Evolutionary conservation across 2,888 invertebrate genomes (phyloP).

Genomic region (Trissonchulus latispiculum): DNA sequence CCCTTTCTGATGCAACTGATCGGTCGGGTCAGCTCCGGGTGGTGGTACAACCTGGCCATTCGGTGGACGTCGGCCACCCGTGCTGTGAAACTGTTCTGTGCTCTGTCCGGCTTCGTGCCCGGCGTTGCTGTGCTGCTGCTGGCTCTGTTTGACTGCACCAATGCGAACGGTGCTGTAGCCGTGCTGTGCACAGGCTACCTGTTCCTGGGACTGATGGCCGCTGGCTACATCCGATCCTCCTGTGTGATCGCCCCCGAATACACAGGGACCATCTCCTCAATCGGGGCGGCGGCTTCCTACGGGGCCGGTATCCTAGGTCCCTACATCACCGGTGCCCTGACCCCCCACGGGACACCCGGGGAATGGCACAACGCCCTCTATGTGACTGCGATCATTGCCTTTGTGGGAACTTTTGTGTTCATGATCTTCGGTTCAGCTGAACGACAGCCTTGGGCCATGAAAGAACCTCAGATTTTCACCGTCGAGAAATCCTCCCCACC

Average conservation of each 20-base stretch:
- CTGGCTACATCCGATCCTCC: neutral
- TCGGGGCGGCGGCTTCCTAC: neutral
- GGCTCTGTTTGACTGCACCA: neutral
- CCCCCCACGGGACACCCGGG: neutral
- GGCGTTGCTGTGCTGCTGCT: neutral
- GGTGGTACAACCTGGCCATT: neutral
- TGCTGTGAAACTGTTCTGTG: neutral
- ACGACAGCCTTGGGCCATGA: neutral
- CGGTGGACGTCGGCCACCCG: neutral
- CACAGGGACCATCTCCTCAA: neutral
- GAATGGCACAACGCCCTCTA: neutral
- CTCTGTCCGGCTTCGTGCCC: neutral
- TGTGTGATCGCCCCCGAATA: constrained; percentile 7
- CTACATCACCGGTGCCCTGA: constrained; percentile 12
- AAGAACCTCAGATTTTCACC: no score
- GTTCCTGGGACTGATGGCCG: neutral
- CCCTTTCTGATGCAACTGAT: neutral
- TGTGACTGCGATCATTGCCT: neutral
- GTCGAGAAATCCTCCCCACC: no score
- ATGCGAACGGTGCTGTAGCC: neutral
- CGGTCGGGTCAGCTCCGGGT: neutral
- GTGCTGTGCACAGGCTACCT: neutral
- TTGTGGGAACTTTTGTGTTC: neutral
- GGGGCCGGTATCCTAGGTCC: constrained; percentile 2
- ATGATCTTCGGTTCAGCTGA: neutral